Conservation (phyloP, 2,888 invertebrate genomes). For the Caenorhabditis sp. region DNA sequence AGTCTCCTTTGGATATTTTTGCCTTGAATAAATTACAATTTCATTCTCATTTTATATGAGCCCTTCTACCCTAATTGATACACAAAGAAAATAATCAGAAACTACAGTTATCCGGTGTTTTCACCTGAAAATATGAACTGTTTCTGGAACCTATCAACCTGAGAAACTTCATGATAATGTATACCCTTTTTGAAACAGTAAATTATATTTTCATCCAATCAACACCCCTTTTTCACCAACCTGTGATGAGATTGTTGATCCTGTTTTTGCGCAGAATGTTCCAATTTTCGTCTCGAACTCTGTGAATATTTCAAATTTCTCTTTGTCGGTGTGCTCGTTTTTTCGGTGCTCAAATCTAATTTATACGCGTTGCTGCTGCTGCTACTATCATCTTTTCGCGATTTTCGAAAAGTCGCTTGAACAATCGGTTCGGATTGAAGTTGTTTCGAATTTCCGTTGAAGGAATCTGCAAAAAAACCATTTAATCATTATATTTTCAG, state of each 20-base stretch:
- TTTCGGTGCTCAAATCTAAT: constrained; percentile 12
- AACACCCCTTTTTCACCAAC: constrained; percentile 22
- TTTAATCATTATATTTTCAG: background rate
- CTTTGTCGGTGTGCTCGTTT: background rate
- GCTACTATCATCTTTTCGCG: constrained; percentile 29
- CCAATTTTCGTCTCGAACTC: constrained; percentile 34
- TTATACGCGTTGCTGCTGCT: constrained; percentile 7
- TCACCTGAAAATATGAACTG: too few species aligned
- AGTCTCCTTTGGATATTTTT: too few species aligned
- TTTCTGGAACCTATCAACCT: too few species aligned
- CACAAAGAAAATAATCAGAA: too few species aligned
- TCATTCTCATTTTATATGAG: too few species aligned
- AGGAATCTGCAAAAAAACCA: constrained; percentile 37
- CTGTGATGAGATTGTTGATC: constrained; percentile 39
- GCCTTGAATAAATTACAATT: too few species aligned
- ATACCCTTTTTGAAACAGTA: too few species aligned
- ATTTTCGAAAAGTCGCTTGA: constrained; percentile 43
- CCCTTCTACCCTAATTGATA: too few species aligned
- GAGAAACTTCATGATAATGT: too few species aligned
- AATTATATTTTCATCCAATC: too few species aligned
- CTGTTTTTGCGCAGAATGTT: background rate
- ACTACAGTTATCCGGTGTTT: too few species aligned
- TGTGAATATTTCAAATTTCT: constrained; percentile 41
- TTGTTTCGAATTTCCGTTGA: constrained; percentile 41
- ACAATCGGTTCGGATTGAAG: constrained; percentile 34